phyloP scores from a whole-genome alignment of 1,140 invertebrate genomes.

The Dendrolimus punctatus region DNA sequence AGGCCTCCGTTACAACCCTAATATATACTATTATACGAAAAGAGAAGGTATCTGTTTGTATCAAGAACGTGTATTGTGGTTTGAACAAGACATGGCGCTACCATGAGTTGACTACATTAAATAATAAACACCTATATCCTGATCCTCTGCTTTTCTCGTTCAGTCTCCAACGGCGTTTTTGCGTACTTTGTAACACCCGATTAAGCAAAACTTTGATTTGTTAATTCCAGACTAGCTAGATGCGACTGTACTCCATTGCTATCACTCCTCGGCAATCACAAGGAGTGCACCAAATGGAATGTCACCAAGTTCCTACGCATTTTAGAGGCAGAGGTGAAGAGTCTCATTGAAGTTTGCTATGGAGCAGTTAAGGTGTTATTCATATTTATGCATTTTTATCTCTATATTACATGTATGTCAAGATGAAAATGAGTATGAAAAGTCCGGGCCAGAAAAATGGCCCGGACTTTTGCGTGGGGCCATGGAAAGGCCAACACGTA shows the following conservation, averaged over 20 bases:
- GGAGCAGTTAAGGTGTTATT: slow-evolving; percentile 58
- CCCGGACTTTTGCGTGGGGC: too few species aligned
- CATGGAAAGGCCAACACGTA: too few species aligned
- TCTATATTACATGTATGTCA: too few species aligned
- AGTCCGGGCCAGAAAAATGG: too few species aligned
- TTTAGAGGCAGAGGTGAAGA: slow-evolving; percentile 76
- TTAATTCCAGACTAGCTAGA: slow-evolving; percentile 67
- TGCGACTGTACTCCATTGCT: slow-evolving; percentile 77
- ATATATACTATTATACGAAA: too few species aligned
- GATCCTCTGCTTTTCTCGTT: not conserved
- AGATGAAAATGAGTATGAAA: too few species aligned
- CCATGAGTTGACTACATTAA: not conserved
- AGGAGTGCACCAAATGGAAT: slow-evolving; percentile 73
- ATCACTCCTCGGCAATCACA: slow-evolving; percentile 73
- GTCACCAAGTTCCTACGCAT: slow-evolving; percentile 77
- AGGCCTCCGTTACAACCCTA: too few species aligned
- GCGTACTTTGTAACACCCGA: too few species aligned
- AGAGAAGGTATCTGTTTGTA: too few species aligned
- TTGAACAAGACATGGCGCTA: not conserved
- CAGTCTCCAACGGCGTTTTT: too few species aligned
- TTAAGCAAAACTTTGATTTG: slow-evolving; percentile 2
- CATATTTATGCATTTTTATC: not conserved
- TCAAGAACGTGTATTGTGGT: too few species aligned
- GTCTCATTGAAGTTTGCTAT: slow-evolving; percentile 70
- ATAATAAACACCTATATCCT: not conserved